Conservation (phyloP, 2,797 vertebrate genomes). For the Sebastes melanostomus region DNA sequence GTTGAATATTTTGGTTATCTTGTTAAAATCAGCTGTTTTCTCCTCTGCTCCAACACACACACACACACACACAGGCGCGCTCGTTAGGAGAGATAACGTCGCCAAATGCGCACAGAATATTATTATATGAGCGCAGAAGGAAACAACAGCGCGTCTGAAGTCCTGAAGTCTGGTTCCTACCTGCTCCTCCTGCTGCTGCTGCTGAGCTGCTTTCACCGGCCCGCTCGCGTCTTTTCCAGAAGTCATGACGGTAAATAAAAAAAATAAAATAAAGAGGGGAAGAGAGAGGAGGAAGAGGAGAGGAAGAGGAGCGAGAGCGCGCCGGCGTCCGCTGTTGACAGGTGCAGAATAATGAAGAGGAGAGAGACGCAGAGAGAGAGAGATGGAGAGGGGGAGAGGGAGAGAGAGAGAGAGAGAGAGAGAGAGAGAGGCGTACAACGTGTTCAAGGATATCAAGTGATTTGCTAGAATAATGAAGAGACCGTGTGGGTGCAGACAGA, state of each 20-base stretch:
- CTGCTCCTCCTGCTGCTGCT: conserved; percentile 84
- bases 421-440: background rate
- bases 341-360: conserved; percentile 61
- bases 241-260: conserved; percentile 84
- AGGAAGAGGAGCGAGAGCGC: conserved; percentile 21
- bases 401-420: conserved; percentile 1
- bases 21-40: background rate
- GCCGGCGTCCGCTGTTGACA: conserved; percentile 59
- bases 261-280: conserved; percentile 20
- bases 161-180: conserved; percentile 71
- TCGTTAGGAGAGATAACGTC: background rate
- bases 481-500: conserved; percentile 60
- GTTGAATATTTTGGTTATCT: background rate
- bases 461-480: conserved; percentile 58
- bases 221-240: conserved; percentile 88
- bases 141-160: background rate
- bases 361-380: conserved; percentile 8
- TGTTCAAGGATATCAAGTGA: conserved; percentile 52
- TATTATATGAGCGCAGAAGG: background rate
- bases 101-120: background rate
- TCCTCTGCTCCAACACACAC: background rate
- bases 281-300: background rate
- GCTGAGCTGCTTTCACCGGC: conserved; percentile 86
- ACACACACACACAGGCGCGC: background rate
- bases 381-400: background rate